Evolutionary conservation across 1,140 invertebrate species (phyloP).

Genomic region (Brachionus rubens): DNA sequence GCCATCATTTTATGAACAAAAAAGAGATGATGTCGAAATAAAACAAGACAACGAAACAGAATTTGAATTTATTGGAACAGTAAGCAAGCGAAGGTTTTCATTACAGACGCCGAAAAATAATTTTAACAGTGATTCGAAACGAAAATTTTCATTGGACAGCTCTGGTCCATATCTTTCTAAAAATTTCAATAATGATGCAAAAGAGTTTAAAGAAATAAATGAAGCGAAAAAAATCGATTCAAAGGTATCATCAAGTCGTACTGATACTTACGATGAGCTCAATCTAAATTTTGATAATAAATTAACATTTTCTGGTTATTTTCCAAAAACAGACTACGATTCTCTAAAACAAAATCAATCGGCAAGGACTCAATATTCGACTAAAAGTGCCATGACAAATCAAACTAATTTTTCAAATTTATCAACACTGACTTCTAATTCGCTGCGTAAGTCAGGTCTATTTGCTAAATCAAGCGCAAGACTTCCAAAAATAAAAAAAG

Average conservation of each 20-base stretch:
- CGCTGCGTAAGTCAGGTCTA: neutral
- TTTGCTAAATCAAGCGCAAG: neutral
- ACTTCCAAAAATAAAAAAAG: neutral
- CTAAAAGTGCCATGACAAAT: neutral
- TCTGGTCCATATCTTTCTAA: neutral
- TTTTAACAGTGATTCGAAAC: neutral
- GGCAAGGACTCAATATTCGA: neutral
- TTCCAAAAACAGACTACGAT: neutral
- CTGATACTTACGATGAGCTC: neutral
- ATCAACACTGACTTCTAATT: neutral
- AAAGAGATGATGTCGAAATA: neutral
- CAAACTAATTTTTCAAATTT: neutral
- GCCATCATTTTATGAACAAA: neutral
- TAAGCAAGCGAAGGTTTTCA: neutral
- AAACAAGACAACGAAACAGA: neutral
- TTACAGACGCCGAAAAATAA: neutral
- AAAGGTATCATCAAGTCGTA: neutral
- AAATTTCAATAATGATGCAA: neutral
- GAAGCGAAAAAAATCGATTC: neutral
- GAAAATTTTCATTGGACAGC: conserved; percentile 34
- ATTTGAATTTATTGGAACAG: neutral
- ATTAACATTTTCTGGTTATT: neutral
- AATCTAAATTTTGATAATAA: conserved; percentile 7
- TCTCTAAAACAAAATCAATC: conserved; percentile 2
- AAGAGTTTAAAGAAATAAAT: neutral